phyloP scores from a whole-genome alignment of 30 jellyfish, hydroid and myxozoan genomes.

The Hydractinia symbiolongicarpus region DNA sequence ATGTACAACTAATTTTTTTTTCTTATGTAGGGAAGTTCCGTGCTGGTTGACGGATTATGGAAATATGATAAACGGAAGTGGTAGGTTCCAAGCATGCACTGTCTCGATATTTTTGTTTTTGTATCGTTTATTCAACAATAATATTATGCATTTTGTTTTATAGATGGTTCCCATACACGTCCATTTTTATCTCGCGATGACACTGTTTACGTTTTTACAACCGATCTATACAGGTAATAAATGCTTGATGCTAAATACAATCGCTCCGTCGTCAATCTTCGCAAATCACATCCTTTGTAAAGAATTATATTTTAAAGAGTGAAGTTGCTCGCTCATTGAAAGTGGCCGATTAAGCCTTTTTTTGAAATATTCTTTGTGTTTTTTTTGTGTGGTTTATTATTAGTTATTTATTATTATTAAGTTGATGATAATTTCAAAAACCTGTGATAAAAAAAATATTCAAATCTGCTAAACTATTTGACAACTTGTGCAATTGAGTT shows the following conservation, averaged over 20 bases:
- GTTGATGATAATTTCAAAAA: too few species aligned
- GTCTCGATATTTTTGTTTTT: not conserved
- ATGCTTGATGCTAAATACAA: too few species aligned
- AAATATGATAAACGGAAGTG: conserved; percentile 89
- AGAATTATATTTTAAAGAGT: not conserved
- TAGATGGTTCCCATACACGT: conserved; percentile 87
- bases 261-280: not conserved
- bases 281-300: not conserved
- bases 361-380: too few species aligned
- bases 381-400: too few species aligned
- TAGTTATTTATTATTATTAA: too few species aligned
- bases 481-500: not conserved
- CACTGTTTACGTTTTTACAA: conserved; percentile 51
- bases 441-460: too few species aligned
- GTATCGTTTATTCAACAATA: not conserved
- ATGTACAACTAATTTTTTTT: too few species aligned
- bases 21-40: conserved; percentile 8
- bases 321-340: not conserved
- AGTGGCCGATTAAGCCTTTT: too few species aligned
- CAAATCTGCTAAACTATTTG: not conserved
- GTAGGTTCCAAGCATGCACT: conserved; percentile 21
- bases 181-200: conserved; percentile 65
- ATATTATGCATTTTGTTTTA: not conserved
- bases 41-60: conserved; percentile 80
- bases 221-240: conserved; percentile 72